Conservation (phyloP, 2,113 vertebrate genomes). For the Silurus meridionalis region DNA sequence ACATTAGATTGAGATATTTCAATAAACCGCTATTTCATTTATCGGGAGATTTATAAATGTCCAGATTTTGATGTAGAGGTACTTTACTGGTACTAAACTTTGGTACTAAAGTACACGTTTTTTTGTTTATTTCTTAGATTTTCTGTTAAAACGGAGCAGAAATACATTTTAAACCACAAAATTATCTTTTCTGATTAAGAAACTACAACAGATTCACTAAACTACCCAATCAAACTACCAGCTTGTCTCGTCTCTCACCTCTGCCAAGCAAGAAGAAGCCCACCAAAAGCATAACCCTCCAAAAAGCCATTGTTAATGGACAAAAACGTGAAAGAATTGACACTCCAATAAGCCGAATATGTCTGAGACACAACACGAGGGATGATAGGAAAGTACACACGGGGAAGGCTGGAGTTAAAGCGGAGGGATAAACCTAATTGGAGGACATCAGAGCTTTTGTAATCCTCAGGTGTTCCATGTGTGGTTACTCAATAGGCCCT, state of each 20-base stretch:
- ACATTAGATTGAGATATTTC: no score
- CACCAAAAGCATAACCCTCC: constrained; percentile 55
- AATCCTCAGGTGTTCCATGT: not conserved
- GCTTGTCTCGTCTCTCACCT: constrained; percentile 60
- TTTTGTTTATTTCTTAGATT: no score
- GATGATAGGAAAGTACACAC: constrained; percentile 14
- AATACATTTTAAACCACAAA: not conserved
- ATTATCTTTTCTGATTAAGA: not conserved
- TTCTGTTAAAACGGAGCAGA: not conserved
- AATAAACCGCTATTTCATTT: no score
- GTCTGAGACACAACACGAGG: constrained; percentile 17
- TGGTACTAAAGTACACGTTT: no score
- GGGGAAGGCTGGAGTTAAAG: constrained; percentile 32
- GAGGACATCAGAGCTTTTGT: constrained; percentile 34
- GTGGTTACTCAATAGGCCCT: constrained; percentile 8
- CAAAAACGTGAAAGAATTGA: no score
- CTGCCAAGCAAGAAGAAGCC: constrained; percentile 60
- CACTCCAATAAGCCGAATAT: not conserved
- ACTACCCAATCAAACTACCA: not conserved
- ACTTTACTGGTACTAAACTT: no score
- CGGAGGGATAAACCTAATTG: constrained; percentile 37
- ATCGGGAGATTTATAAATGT: no score
- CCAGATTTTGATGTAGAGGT: no score
- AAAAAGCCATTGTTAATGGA: constrained; percentile 54
- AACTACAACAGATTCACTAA: not conserved